Conservation (phyloP, 2,888 invertebrate genomes). For the Tuberolachnus salignus region DNA sequence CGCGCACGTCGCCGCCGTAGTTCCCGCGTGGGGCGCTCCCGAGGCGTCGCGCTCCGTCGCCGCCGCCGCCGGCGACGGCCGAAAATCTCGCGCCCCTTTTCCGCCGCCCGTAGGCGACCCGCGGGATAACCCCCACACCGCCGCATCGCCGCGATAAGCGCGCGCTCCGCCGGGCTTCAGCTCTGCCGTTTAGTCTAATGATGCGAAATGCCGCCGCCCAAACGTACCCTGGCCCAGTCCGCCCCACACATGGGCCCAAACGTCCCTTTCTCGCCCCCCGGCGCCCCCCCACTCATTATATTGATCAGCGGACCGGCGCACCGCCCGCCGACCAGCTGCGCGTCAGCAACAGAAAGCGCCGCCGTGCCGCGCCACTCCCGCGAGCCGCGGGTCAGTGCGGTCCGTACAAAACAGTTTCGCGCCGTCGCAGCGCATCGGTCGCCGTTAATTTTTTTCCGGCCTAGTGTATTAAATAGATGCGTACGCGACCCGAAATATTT, state of each 20-base stretch:
- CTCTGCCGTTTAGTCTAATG: constrained; percentile 55
- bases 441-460: neutral
- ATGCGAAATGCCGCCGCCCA: constrained; percentile 45
- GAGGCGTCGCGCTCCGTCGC: constrained; percentile 23
- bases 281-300: constrained; percentile 8
- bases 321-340: constrained; percentile 13
- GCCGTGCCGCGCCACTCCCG: neutral
- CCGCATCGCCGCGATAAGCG: constrained; percentile 6
- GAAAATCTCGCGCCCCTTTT: neutral
- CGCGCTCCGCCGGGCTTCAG: constrained; percentile 31
- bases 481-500: no score
- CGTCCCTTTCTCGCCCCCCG: no score
- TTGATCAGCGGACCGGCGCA: constrained; percentile 51
- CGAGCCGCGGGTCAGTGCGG: neutral
- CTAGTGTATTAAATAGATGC: no score
- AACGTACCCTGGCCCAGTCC: neutral
- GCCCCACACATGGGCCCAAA: neutral
- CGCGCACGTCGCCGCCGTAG: constrained; percentile 11
- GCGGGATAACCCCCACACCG: neutral
- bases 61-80: constrained; percentile 15
- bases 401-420: neutral
- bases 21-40: neutral
- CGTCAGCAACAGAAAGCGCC: neutral
- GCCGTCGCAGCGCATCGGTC: neutral
- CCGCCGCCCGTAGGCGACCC: neutral